Base-by-base conservation (phyloP, 2,797 vertebrate genomes). In the Enteromius anoplus region DNA sequence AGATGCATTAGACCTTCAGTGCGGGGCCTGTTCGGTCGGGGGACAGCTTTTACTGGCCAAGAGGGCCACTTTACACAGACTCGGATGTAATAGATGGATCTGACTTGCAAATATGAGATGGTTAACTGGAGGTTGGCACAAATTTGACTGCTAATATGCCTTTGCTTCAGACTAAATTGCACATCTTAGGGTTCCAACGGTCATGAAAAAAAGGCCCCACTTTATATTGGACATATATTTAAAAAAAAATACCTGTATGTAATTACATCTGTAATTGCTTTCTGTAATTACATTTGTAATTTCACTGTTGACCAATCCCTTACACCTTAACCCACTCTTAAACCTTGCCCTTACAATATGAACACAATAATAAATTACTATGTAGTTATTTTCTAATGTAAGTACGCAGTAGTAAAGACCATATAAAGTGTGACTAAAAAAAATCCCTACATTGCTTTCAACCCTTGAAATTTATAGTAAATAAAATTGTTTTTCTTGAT, bases 1-100 rank as follows among this genome's bases (percentile, higher is more conserved):
- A 89, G 88, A 89, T 86, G 85, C 81, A 86, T 80, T 82, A 87
- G 78, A 78, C 75, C 85, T 85, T 86, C 73, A 72, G 53, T 32
- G 29, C 23, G 55, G 51, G 78, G 71, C 53, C 49, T 29, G 58
- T 69, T 82, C 80, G 79, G 78, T 55, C 42, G 21, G 68, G 51
- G 53, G 78, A 78, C 53, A 42, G 79, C 71, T 79, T 86, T 86
- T 79, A 83, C 69, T 34, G 78, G 73, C 77, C 84, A 83, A 80
- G 55, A 80, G 80, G 66, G 86, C 69, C 72, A 64, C 73, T 85
- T 80, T 69, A 83, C 17, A 70, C 60, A 83, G 40, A 58, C 42
- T 69, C 26, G 0, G 47, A 70, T 65, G 69, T 42, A 65, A 66
- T 70, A 23, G 65, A 71, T 49, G 40, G 49, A 81, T 85, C 19